A percentile compares a stretch with the other conserved stretches of the same genome.
These are phyloP conservation scores for Microcebus griseorufus DNA, from an alignment of 2,113 vertebrate species.

Conservation along the genomic window DNA sequence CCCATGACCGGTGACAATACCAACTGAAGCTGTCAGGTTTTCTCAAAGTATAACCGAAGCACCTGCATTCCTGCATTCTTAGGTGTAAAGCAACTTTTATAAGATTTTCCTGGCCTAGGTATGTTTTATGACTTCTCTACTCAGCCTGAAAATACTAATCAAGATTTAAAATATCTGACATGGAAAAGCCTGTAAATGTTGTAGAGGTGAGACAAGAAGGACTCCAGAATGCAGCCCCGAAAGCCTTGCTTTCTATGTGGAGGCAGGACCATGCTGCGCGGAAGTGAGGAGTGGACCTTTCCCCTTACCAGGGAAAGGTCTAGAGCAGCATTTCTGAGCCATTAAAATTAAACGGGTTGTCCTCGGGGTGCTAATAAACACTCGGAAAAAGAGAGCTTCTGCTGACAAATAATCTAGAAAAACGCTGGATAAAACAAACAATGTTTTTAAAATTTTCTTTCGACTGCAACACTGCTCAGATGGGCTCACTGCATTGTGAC, in stretches of 20 bases:
- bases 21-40: slow-evolving; percentile 73
- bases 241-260: background rate
- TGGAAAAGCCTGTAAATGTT: slow-evolving; percentile 75
- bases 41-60: slow-evolving; percentile 68
- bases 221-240: slow-evolving; percentile 38
- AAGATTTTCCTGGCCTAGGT: slow-evolving; percentile 74
- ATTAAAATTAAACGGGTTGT: background rate
- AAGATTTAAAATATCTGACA: slow-evolving; percentile 78
- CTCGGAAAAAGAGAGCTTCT: background rate
- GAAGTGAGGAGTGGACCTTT: background rate
- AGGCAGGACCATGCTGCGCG: background rate
- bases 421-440: background rate
- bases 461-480: background rate
- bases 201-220: background rate
- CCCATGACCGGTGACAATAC: slow-evolving; percentile 68
- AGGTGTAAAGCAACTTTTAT: slow-evolving; percentile 78
- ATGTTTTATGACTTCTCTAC: slow-evolving; percentile 76
- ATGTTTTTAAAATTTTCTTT: background rate
- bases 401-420: background rate
- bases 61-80: slow-evolving; percentile 79
- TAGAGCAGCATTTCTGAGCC: background rate
- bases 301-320: background rate
- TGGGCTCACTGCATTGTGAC: background rate
- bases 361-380: background rate
- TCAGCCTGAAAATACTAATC: slow-evolving; percentile 80